These are phyloP conservation scores for Basileuterus tristriatus DNA, from an alignment of 2,797 vertebrate genomes.

Conservation along the genomic window DNA sequence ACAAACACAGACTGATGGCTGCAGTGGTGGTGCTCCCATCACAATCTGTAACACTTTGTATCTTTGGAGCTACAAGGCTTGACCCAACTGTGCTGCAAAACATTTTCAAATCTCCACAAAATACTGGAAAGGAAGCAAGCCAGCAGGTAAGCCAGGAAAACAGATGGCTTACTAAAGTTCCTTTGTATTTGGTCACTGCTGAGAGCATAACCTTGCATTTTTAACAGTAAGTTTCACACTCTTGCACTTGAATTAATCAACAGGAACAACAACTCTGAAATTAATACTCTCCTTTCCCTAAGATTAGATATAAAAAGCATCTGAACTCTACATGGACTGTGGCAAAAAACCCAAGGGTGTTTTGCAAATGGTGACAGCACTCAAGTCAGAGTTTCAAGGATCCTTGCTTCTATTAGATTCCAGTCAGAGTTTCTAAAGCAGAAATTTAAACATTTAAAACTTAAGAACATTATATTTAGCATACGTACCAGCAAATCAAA, in stretches of 20 bases:
- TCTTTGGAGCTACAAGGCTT: not conserved
- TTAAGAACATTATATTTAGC: not conserved
- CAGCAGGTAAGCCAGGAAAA: not conserved
- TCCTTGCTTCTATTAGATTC: not conserved
- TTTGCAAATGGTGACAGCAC: not conserved
- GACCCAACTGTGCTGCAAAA: not conserved
- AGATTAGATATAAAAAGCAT: not conserved
- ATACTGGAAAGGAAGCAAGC: not conserved
- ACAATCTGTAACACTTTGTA: not conserved
- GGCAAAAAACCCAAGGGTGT: not conserved
- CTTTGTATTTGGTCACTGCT: not conserved
- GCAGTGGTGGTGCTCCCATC: not conserved
- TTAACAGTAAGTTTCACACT: not conserved
- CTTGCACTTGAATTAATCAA: not conserved
- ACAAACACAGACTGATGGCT: not conserved
- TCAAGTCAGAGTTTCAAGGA: not conserved
- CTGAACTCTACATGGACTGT: not conserved
- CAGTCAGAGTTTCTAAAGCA: not conserved
- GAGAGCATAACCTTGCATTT: not conserved
- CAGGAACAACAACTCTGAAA: not conserved
- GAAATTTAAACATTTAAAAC: not conserved
- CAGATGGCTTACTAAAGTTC: not conserved
- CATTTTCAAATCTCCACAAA: not conserved
- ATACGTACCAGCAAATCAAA: not conserved
- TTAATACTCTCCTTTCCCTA: not conserved